These are phyloP conservation scores for Chaetodon trifasciatus DNA, from an alignment of 2,797 vertebrate genomes.

Conservation along the genomic window DNA sequence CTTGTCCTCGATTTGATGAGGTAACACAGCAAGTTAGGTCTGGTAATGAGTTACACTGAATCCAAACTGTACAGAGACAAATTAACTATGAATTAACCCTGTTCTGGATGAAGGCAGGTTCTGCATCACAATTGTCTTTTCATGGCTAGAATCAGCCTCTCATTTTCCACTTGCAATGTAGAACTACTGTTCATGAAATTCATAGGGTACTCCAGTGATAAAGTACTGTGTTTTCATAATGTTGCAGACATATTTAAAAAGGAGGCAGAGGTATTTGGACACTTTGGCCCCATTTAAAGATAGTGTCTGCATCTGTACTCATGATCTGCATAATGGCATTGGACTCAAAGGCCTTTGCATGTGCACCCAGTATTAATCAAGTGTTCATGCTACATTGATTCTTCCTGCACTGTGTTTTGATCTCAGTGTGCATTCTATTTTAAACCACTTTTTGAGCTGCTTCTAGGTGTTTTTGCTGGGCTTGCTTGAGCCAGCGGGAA, in stretches of 20 bases:
- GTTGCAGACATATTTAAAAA: constrained; percentile 7
- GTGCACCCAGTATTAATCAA: neutral
- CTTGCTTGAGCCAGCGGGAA: neutral
- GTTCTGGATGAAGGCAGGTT: neutral
- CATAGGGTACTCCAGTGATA: neutral
- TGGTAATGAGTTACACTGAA: neutral
- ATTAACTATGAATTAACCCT: neutral
- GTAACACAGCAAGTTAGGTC: neutral
- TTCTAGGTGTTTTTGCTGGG: neutral
- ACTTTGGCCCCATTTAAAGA: constrained; percentile 2
- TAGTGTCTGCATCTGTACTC: neutral
- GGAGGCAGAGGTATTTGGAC: neutral
- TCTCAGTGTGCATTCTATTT: neutral
- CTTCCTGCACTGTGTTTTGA: neutral
- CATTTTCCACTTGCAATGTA: constrained; percentile 10
- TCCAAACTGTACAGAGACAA: neutral
- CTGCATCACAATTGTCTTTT: neutral
- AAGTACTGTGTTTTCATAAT: neutral
- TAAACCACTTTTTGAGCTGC: neutral
- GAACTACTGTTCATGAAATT: neutral
- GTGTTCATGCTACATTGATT: neutral
- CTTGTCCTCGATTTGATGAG: neutral
- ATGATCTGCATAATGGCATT: neutral
- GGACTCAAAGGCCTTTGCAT: neutral
- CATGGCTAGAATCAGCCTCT: neutral